These are phyloP conservation scores for Euschistus heros DNA, from an alignment of 1,140 invertebrate genomes.

Conservation along the genomic window DNA sequence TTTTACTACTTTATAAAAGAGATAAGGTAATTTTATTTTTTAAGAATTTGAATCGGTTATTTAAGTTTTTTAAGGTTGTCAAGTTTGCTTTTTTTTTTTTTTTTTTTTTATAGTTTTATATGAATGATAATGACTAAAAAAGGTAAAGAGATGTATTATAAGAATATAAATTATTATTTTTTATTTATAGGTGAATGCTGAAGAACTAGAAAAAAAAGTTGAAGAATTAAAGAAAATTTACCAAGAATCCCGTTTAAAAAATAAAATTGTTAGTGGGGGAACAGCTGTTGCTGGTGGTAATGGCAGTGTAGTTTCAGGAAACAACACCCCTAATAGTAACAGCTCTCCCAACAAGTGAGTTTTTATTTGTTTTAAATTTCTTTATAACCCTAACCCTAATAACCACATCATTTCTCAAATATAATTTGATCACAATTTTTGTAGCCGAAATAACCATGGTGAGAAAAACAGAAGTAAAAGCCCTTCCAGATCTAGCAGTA, in stretches of 20 bases:
- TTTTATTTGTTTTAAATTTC: slow-evolving; percentile 35
- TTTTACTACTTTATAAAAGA: slow-evolving; percentile 73
- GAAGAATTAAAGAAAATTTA: slow-evolving; percentile 63
- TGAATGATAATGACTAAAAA: no score
- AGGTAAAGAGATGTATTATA: slow-evolving; percentile 9
- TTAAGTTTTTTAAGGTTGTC: no score
- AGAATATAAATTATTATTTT: neutral
- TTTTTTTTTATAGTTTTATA: no score
- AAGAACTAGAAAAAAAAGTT: slow-evolving; percentile 62
- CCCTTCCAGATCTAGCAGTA: slow-evolving; percentile 39
- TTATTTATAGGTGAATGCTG: slow-evolving; percentile 53
- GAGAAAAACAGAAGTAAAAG: slow-evolving; percentile 40
- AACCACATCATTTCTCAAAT: neutral
- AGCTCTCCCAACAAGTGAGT: slow-evolving; percentile 32
- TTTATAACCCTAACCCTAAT: slow-evolving; percentile 30
- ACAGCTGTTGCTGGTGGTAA: slow-evolving; percentile 6
- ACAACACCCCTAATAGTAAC: slow-evolving; percentile 43
- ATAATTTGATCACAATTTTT: slow-evolving; percentile 30
- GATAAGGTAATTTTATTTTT: slow-evolving; percentile 49
- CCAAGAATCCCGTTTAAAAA: slow-evolving; percentile 61
- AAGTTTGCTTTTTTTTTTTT: no score
- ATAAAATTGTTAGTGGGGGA: slow-evolving; percentile 35
- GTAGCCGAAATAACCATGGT: slow-evolving; percentile 37
- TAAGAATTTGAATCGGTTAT: neutral
- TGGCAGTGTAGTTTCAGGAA: slow-evolving; percentile 35